Percentiles rank a stretch among this genome's conserved stretches.
These are phyloP conservation scores for Drosophila ohnishii DNA, from an alignment of 1,140 invertebrate species.

Conservation along the genomic window DNA sequence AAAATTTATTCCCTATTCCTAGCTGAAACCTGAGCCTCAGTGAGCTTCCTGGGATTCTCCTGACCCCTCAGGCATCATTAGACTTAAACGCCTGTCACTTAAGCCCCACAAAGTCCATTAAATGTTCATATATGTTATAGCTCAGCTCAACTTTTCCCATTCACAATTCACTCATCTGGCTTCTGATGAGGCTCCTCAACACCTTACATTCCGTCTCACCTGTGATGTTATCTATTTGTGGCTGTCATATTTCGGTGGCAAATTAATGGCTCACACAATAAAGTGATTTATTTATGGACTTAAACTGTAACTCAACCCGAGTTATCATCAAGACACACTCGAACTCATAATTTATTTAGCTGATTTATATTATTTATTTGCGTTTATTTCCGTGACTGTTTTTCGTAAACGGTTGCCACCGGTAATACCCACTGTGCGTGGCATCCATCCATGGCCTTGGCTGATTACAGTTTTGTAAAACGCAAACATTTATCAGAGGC, in stretches of 20 bases:
- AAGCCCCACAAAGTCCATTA: slow-evolving; percentile 44
- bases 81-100: slow-evolving; percentile 20
- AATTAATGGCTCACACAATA: slow-evolving; percentile 26
- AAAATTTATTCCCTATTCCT: not conserved
- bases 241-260: slow-evolving; percentile 32
- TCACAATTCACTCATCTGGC: slow-evolving; percentile 38
- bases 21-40: too few relatives aligned
- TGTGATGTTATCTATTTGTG: slow-evolving; percentile 26
- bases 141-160: slow-evolving; percentile 36
- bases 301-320: slow-evolving; percentile 10
- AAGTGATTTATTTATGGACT: slow-evolving; percentile 30
- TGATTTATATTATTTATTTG: slow-evolving; percentile 47
- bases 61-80: slow-evolving; percentile 16
- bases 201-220: not conserved
- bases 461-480: slow-evolving; percentile 49
- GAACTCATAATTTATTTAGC: slow-evolving; percentile 27
- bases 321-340: slow-evolving; percentile 17
- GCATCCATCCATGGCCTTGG: slow-evolving; percentile 23
- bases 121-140: slow-evolving; percentile 18
- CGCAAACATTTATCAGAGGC: slow-evolving; percentile 35
- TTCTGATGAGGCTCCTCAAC: slow-evolving; percentile 3
- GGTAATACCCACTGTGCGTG: slow-evolving; percentile 38
- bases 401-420: slow-evolving; percentile 14
- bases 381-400: slow-evolving; percentile 40
- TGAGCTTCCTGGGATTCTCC: not conserved